Conservation (phyloP, 1,140 invertebrate species). For the Cyrtorhinus lividipennis region DNA sequence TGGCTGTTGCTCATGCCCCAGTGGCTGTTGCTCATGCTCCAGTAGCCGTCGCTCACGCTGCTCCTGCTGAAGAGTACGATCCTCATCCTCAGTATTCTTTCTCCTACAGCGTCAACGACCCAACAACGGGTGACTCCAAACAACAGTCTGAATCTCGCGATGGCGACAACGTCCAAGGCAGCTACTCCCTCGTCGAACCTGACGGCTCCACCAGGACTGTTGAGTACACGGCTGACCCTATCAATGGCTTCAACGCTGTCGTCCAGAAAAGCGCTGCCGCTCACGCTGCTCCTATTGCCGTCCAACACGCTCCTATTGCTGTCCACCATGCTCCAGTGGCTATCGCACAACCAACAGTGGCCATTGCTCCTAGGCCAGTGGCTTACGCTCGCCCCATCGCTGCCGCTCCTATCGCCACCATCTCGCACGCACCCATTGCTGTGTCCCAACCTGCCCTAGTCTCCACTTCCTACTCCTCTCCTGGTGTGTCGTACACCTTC, state of each 20-base stretch:
- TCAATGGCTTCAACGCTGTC: background rate
- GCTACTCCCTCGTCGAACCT: constrained; percentile 24
- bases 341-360: background rate
- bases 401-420: background rate
- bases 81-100: constrained; percentile 27
- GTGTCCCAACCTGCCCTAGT: background rate
- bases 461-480: background rate
- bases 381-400: no score
- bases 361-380: background rate
- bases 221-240: constrained; percentile 25
- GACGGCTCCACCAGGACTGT: constrained; percentile 27
- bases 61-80: constrained; percentile 23
- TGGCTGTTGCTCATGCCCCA: constrained; percentile 12
- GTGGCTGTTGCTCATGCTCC: constrained; percentile 12
- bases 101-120: constrained; percentile 29
- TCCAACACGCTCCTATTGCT: background rate
- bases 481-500: background rate
- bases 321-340: background rate
- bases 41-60: constrained; percentile 2
- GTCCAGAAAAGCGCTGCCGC: background rate
- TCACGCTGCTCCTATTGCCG: background rate
- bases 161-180: constrained; percentile 14
- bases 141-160: constrained; percentile 27
- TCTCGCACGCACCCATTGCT: background rate
- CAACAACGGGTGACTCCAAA: constrained; percentile 28